Conservation (phyloP, 2,113 vertebrate genomes). For the Oryzias celebensis region DNA sequence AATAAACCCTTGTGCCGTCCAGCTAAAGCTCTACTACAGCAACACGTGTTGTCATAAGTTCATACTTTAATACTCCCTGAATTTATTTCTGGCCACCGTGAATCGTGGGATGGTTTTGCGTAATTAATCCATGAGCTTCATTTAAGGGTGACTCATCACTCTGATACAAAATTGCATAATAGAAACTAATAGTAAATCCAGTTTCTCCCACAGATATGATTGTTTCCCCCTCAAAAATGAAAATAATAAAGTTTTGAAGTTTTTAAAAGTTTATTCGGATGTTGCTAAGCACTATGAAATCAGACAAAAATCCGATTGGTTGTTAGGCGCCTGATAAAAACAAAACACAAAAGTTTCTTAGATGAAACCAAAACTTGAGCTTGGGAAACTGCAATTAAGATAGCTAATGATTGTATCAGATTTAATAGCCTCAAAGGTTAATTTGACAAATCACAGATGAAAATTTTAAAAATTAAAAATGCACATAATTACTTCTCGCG, state of each 20-base stretch:
- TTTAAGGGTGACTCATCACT: conserved; percentile 1
- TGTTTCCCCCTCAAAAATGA: too few relatives aligned
- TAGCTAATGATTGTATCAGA: background rate
- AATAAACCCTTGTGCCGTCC: background rate
- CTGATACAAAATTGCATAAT: background rate
- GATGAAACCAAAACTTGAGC: background rate
- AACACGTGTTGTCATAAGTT: background rate
- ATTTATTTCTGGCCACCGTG: background rate
- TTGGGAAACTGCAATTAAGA: background rate
- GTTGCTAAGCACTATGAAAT: too few relatives aligned
- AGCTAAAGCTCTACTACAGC: background rate
- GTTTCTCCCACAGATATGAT: background rate
- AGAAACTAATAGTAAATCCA: background rate
- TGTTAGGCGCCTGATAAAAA: too few relatives aligned
- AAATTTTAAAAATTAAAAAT: background rate
- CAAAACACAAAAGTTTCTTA: too few relatives aligned
- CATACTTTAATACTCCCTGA: background rate
- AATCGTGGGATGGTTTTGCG: background rate
- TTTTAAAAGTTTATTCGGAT: too few relatives aligned
- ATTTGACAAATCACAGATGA: background rate
- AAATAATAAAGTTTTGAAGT: too few relatives aligned
- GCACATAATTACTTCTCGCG: background rate
- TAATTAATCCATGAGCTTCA: background rate
- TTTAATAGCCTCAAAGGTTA: background rate
- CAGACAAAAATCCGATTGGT: too few relatives aligned